Evolutionary conservation across 2,888 invertebrate species (phyloP).

Genomic region (Lagria hirta): DNA sequence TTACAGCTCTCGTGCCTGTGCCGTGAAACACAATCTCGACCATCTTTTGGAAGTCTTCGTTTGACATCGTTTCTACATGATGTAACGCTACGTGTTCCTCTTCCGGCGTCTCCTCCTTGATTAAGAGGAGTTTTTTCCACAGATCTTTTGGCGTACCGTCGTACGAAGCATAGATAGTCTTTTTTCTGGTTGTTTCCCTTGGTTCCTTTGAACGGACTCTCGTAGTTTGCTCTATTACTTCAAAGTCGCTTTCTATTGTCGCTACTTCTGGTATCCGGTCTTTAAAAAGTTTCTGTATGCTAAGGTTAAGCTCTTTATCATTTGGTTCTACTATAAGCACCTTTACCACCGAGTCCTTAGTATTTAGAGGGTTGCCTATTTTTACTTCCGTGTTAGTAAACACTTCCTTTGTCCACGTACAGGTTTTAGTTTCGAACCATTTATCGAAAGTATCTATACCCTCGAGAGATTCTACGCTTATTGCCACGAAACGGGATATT

Average conservation of each 20-base stretch:
- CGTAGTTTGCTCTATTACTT: slow-evolving; percentile 12
- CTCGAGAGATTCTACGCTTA: too few relatives aligned
- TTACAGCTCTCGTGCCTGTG: background rate
- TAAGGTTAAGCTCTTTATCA: slow-evolving; percentile 7
- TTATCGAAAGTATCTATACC: too few relatives aligned
- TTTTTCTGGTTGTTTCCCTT: background rate
- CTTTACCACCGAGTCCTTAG: slow-evolving; percentile 2
- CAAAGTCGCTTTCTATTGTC: slow-evolving; percentile 8
- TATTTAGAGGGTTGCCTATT: slow-evolving; percentile 10
- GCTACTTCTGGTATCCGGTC: slow-evolving; percentile 10
- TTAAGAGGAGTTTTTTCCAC: background rate
- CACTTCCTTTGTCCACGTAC: too few relatives aligned
- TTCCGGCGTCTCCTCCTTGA: background rate
- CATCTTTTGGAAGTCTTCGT: slow-evolving; percentile 1
- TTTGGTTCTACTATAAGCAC: slow-evolving; percentile 13
- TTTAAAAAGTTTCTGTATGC: slow-evolving; percentile 7
- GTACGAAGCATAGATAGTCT: slow-evolving; percentile 1
- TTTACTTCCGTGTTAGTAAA: slow-evolving; percentile 9
- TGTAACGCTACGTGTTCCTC: slow-evolving; percentile 4
- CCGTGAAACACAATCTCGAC: slow-evolving; percentile 1
- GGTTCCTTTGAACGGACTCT: background rate
- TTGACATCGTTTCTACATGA: background rate
- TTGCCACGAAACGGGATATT: too few relatives aligned
- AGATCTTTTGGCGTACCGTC: background rate
- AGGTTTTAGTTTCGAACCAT: too few relatives aligned